These are phyloP conservation scores for Drosophila watanabei DNA, from an alignment of 1,140 invertebrate species.

Conservation along the genomic window DNA sequence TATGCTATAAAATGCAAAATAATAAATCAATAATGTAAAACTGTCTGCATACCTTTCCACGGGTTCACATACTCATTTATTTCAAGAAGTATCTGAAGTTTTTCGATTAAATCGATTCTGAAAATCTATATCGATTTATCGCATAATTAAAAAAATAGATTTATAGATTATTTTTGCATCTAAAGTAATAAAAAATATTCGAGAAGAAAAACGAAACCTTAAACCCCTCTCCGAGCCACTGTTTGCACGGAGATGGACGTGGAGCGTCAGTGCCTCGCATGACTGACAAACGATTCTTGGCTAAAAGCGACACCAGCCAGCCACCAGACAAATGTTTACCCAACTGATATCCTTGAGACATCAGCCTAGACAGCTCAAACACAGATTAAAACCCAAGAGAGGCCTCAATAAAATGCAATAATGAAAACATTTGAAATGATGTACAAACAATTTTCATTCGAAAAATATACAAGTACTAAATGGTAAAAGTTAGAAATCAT, in stretches of 20 bases:
- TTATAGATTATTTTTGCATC: too few species aligned
- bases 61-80: too few species aligned
- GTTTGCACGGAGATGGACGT: slow-evolving; percentile 34
- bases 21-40: too few species aligned
- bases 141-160: too few species aligned
- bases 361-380: neutral
- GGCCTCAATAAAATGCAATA: too few species aligned
- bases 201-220: neutral
- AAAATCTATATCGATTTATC: too few species aligned
- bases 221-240: neutral
- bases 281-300: slow-evolving; percentile 48
- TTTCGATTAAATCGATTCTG: too few species aligned
- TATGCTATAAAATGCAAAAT: too few species aligned
- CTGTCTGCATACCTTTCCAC: too few species aligned
- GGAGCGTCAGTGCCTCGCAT: slow-evolving; percentile 42
- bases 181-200: neutral
- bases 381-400: neutral
- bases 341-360: slow-evolving; percentile 4
- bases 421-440: neutral
- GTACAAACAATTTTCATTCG: neutral
- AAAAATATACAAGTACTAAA: neutral
- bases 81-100: too few species aligned
- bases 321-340: slow-evolving; percentile 53
- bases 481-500: neutral
- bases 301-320: slow-evolving; percentile 28